Percentiles rank a stretch among this genome's conserved stretches.
Evolutionary conservation across 2,888 invertebrate genomes (phyloP).

Genomic region (Helobdella robusta): DNA sequence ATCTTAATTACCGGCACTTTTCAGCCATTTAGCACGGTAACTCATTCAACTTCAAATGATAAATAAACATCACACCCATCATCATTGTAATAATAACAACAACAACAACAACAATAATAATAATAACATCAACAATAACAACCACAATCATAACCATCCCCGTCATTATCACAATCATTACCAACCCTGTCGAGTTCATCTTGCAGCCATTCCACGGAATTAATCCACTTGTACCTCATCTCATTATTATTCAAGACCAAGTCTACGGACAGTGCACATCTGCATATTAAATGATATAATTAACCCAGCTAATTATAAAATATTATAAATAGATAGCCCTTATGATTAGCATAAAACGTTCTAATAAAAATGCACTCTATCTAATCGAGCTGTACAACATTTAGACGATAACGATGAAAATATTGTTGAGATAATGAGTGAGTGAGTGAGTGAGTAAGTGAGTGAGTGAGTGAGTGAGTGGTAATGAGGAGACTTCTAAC

Average conservation of each 20-base stretch:
- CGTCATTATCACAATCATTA: background rate
- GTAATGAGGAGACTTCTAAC: no score
- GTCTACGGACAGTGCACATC: conserved; percentile 64
- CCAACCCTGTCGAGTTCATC: conserved; percentile 69
- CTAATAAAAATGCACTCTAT: no score
- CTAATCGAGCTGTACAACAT: no score
- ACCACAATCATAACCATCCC: background rate
- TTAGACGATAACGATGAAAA: no score
- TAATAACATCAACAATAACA: background rate
- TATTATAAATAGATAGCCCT: no score
- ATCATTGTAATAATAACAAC: background rate
- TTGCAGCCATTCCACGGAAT: conserved; percentile 85
- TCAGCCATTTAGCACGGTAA: no score
- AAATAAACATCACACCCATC: background rate
- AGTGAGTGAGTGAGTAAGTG: no score
- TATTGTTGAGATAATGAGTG: no score
- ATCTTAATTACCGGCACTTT: no score
- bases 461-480: no score
- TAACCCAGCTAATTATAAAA: background rate
- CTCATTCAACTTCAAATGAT: no score
- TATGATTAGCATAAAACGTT: no score
- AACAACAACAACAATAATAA: background rate
- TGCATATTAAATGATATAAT: conserved; percentile 24
- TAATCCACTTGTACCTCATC: conserved; percentile 74
- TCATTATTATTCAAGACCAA: conserved; percentile 69